A percentile compares a stretch with the other conserved stretches of the same genome.
phyloP scores from a whole-genome alignment of 2,888 invertebrate species.

The Junonia oenone region DNA sequence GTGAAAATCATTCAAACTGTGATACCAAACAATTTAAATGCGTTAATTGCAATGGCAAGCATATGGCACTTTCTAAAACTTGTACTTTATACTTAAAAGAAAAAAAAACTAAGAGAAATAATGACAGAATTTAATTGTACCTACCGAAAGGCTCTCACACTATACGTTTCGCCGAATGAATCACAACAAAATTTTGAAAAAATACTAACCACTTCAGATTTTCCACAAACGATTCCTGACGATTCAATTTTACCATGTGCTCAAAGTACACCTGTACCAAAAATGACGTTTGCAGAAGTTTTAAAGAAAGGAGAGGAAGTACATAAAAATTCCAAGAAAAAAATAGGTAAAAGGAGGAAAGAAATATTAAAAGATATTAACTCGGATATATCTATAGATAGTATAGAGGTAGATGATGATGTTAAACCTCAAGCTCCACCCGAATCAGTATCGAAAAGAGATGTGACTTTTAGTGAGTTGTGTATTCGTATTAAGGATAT shows the following conservation, averaged over 20 bases:
- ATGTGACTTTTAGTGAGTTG: slow-evolving; percentile 7
- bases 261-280: not conserved
- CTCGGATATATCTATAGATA: not conserved
- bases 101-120: slow-evolving; percentile 17
- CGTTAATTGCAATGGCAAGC: slow-evolving; percentile 22
- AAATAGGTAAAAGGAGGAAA: not conserved
- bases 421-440: not conserved
- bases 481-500: slow-evolving; percentile 9
- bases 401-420: not conserved
- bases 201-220: not conserved
- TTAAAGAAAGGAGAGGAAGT: not conserved
- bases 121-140: slow-evolving; percentile 30
- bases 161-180: slow-evolving; percentile 10
- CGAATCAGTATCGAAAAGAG: not conserved
- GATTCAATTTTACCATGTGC: not conserved
- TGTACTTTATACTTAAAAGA: slow-evolving; percentile 27
- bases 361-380: not conserved
- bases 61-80: slow-evolving; percentile 25
- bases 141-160: slow-evolving; percentile 19
- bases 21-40: slow-evolving; percentile 20
- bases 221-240: not conserved
- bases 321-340: not conserved
- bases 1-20: slow-evolving; percentile 22
- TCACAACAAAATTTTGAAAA: not conserved
- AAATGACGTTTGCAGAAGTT: not conserved